These are phyloP conservation scores for Araneus ventricosus DNA, from an alignment of 1,140 invertebrate species.

Conservation along the genomic window DNA sequence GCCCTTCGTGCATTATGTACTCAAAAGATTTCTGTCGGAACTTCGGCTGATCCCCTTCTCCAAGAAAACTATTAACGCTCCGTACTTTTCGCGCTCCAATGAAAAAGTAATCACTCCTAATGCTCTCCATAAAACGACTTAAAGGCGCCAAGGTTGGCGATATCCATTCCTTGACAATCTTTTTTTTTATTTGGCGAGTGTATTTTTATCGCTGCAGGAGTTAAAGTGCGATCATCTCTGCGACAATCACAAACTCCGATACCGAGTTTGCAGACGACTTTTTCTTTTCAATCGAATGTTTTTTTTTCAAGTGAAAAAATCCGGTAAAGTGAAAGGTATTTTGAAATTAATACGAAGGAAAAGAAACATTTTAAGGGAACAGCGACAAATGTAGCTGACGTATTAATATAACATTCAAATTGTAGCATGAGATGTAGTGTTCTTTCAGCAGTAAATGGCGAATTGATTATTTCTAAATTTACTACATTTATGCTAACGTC, in stretches of 20 bases:
- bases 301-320: not conserved
- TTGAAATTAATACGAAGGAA: not conserved
- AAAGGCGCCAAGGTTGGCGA: slow-evolving; percentile 1
- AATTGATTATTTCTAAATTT: too few relatives aligned
- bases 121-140: slow-evolving; percentile 44
- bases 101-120: slow-evolving; percentile 50
- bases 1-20: not conserved
- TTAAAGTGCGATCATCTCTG: slow-evolving; percentile 17
- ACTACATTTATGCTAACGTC: too few relatives aligned
- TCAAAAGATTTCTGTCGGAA: not conserved
- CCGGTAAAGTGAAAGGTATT: not conserved
- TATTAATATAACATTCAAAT: too few relatives aligned
- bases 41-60: not conserved
- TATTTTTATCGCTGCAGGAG: slow-evolving; percentile 26
- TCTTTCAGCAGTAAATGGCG: too few relatives aligned
- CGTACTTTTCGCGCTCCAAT: not conserved
- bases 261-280: not conserved
- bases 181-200: not conserved
- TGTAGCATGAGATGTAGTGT: too few relatives aligned
- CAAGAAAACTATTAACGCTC: not conserved
- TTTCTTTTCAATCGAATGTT: not conserved
- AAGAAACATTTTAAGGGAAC: not conserved
- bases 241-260: not conserved
- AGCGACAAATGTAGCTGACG: not conserved
- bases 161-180: not conserved